Conservation (phyloP, 2,797 vertebrate species). For the Craterocephalus amniculus region DNA sequence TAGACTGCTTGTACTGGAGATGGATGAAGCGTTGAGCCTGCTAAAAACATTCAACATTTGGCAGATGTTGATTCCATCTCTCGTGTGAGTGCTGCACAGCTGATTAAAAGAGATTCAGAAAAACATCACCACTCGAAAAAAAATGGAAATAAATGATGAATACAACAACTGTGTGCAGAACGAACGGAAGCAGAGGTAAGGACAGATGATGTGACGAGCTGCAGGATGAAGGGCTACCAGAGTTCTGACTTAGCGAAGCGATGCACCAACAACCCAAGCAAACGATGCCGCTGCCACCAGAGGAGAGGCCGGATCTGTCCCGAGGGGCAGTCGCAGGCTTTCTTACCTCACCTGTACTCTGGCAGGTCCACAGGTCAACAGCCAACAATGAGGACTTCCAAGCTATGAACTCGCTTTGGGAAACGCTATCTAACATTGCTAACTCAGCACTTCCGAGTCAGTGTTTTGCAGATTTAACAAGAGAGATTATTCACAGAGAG, state of each 20-base stretch:
- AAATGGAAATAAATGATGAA: conserved; percentile 24
- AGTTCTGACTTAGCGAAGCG: conserved; percentile 25
- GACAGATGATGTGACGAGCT: conserved; percentile 29
- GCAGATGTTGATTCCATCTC: conserved; percentile 74
- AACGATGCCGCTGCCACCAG: conserved; percentile 56
- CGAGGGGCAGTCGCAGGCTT: conserved; percentile 31
- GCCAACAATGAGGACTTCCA: conserved; percentile 67
- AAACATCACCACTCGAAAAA: conserved; percentile 22
- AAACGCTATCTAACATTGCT: conserved; percentile 28
- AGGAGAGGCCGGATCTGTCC: conserved; percentile 38
- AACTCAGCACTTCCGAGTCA: conserved; percentile 18
- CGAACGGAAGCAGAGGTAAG: conserved; percentile 28
- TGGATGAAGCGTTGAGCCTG: conserved; percentile 53
- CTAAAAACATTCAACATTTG: conserved; percentile 66
- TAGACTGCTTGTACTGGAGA: conserved; percentile 43
- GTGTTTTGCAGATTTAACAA: conserved; percentile 25
- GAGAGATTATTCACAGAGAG: not conserved
- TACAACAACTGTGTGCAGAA: conserved; percentile 4
- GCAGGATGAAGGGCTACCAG: conserved; percentile 8
- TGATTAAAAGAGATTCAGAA: conserved; percentile 24
- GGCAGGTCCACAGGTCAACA: conserved; percentile 69
- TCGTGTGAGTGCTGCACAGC: conserved; percentile 22
- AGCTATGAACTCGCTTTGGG: conserved; percentile 47
- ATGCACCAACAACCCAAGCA: conserved; percentile 54
- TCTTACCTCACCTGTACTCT: conserved; percentile 80